Percentiles rank a stretch among this genome's conserved stretches.
These are phyloP conservation scores for Hemicrepidius hirtus DNA, from an alignment of 2,888 invertebrate species.

Conservation along the genomic window DNA sequence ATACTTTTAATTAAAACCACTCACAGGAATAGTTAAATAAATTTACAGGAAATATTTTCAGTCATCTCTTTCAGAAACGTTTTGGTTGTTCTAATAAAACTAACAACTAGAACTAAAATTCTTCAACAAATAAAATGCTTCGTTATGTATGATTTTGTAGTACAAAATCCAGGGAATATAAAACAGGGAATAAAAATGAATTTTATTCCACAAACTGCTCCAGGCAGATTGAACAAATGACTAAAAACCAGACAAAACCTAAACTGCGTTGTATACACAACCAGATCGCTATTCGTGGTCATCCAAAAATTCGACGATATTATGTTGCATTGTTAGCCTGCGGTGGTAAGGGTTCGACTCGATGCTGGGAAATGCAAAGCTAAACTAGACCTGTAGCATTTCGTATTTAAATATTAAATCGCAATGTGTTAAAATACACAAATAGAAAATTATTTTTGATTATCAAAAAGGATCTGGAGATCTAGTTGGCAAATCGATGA, in stretches of 20 bases:
- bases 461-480: too few relatives aligned
- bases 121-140: background rate
- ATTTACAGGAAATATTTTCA: too few relatives aligned
- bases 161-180: background rate
- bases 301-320: slow-evolving; percentile 62
- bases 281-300: slow-evolving; percentile 63
- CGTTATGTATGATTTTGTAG: background rate
- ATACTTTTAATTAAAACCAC: background rate
- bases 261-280: slow-evolving; percentile 64
- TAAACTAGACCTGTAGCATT: background rate
- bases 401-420: background rate
- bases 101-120: background rate
- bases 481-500: too few relatives aligned
- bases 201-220: slow-evolving; percentile 63
- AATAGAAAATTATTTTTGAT: too few relatives aligned
- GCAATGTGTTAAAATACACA: background rate
- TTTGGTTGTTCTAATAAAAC: background rate
- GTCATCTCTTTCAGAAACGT: too few relatives aligned
- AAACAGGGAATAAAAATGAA: slow-evolving; percentile 18
- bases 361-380: slow-evolving; percentile 31
- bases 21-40: too few relatives aligned
- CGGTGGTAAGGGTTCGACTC: slow-evolving; percentile 41
- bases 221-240: slow-evolving; percentile 63
- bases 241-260: slow-evolving; percentile 66
- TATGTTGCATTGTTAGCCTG: slow-evolving; percentile 51